Percentiles rank a stretch among this genome's conserved stretches.
These are phyloP conservation scores for Philantomba maxwellii DNA, from an alignment of 2,113 vertebrate species.

Conservation along the genomic window DNA sequence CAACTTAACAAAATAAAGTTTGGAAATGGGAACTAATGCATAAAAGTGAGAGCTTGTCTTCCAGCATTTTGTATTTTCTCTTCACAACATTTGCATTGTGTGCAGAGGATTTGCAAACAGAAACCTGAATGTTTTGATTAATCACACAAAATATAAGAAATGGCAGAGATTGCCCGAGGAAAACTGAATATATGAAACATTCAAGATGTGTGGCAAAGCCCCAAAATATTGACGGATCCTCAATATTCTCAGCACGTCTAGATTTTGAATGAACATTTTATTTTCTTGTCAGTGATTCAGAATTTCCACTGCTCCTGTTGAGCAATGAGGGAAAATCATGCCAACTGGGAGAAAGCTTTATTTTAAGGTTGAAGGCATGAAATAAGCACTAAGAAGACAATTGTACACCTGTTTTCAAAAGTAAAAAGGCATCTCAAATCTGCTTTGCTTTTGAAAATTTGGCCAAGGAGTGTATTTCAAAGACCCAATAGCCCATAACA, in stretches of 20 bases:
- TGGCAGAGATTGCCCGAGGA: constrained; percentile 53
- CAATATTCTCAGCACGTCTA: constrained; percentile 69
- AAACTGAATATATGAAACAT: constrained; percentile 60
- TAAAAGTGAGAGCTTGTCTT: constrained; percentile 43
- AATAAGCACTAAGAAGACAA: constrained; percentile 75
- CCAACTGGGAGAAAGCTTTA: constrained; percentile 75
- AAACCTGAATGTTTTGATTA: constrained; percentile 72
- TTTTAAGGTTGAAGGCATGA: constrained; percentile 75
- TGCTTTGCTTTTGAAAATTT: constrained; percentile 78
- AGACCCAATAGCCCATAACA: constrained; percentile 73
- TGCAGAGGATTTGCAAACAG: constrained; percentile 49
- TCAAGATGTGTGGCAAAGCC: constrained; percentile 37
- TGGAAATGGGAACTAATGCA: constrained; percentile 47
- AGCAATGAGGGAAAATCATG: constrained; percentile 68
- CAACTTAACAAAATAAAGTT: constrained; percentile 53
- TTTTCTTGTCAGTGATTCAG: constrained; percentile 79
- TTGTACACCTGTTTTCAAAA: constrained; percentile 78
- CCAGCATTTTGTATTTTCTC: constrained; percentile 27
- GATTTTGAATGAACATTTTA: constrained; percentile 73
- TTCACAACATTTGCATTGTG: constrained; percentile 63
- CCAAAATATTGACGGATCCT: constrained; percentile 66
- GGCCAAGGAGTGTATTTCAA: constrained; percentile 75
- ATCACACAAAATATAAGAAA: constrained; percentile 49
- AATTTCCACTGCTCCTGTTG: constrained; percentile 70
- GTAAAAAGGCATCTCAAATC: constrained; percentile 73